phyloP scores from a whole-genome alignment of 2,888 invertebrate species.

The Cantharis rufa region DNA sequence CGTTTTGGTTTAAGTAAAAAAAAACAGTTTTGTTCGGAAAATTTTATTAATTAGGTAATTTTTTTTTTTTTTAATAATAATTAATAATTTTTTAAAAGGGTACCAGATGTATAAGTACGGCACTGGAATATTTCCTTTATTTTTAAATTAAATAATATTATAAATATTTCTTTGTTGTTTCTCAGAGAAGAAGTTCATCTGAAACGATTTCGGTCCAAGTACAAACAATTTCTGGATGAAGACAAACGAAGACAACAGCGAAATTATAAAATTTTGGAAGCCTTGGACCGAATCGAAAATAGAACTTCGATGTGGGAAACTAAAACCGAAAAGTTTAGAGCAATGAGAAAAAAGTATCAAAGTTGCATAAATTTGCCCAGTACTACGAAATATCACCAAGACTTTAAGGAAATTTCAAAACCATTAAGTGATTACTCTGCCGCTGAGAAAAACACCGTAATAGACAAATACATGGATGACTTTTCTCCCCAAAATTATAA shows the following conservation, averaged over 20 bases:
- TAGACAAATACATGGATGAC: slow-evolving; percentile 13
- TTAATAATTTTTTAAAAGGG: too few relatives aligned
- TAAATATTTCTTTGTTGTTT: too few relatives aligned
- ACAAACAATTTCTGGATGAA: slow-evolving; percentile 62
- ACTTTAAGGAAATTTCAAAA: neutral
- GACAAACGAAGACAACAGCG: slow-evolving; percentile 63
- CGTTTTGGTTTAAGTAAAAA: too few relatives aligned
- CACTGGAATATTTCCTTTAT: too few relatives aligned
- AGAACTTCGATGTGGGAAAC: slow-evolving; percentile 61
- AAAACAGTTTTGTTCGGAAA: too few relatives aligned
- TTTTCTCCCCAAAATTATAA: slow-evolving; percentile 34
- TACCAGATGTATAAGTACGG: too few relatives aligned
- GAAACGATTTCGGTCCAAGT: slow-evolving; percentile 54
- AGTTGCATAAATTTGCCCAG: slow-evolving; percentile 35
- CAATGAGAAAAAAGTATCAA: slow-evolving; percentile 53
- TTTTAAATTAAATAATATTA: too few relatives aligned
- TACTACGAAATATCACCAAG: neutral
- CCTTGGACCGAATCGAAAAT: slow-evolving; percentile 63
- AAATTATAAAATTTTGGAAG: slow-evolving; percentile 62
- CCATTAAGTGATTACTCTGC: neutral
- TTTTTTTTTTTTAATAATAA: too few relatives aligned
- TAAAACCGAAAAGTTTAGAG: slow-evolving; percentile 63
- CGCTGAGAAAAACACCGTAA: neutral
- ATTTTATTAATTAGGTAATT: too few relatives aligned
- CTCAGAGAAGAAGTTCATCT: slow-evolving; percentile 50